Conservation (phyloP, 2,113 vertebrate genomes). For the Odocoileus hemionus region DNA sequence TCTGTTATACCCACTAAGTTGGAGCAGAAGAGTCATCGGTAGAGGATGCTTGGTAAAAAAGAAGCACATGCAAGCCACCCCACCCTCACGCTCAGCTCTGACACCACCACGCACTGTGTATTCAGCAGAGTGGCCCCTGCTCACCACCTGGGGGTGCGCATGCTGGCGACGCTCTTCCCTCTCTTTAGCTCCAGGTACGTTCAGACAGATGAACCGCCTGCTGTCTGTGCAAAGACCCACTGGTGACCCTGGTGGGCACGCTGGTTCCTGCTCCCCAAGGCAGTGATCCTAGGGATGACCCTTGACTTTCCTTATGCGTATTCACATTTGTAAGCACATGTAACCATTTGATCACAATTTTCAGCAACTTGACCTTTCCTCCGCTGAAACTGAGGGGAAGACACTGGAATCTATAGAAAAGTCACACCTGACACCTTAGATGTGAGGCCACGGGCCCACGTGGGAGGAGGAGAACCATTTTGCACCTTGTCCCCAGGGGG, state of each 20-base stretch:
- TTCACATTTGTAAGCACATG: fast-evolving
- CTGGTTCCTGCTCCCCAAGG: neutral
- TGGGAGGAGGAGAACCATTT: fast-evolving
- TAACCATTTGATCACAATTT: fast-evolving
- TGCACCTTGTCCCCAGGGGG: neutral
- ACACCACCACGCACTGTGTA: fast-evolving
- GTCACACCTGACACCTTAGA: too few relatives aligned
- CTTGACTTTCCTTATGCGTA: fast-evolving
- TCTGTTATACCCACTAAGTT: fast-evolving
- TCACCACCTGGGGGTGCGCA: fast-evolving
- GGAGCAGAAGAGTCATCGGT: fast-evolving
- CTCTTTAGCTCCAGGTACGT: fast-evolving
- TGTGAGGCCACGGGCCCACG: fast-evolving
- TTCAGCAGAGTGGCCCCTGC: fast-evolving
- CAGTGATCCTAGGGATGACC: fast-evolving
- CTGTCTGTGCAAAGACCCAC: neutral
- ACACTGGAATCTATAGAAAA: fast-evolving
- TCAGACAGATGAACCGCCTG: neutral
- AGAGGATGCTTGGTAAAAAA: neutral
- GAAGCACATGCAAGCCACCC: neutral
- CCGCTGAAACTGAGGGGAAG: neutral
- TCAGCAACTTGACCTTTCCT: neutral
- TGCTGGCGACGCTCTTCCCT: fast-evolving
- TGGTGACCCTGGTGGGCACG: neutral
- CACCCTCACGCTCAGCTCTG: fast-evolving